Evolutionary conservation across 2,797 vertebrate genomes (phyloP).

Genomic region (Zenarchopterus dispar): DNA sequence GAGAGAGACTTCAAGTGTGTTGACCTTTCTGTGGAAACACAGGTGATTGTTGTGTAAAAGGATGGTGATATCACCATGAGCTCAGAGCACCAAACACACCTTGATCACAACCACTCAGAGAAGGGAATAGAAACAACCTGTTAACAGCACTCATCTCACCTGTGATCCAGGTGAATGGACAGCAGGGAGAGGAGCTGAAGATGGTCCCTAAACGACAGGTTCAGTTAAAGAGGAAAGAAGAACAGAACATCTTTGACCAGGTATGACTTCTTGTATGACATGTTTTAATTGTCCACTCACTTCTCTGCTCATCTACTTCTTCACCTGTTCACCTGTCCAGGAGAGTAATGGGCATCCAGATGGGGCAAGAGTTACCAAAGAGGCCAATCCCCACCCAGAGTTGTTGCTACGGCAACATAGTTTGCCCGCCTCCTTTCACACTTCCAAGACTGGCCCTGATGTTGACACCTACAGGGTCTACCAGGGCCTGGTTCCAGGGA

Average conservation of each 20-base stretch:
- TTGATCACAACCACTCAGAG: too few relatives aligned
- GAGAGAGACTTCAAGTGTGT: conserved; percentile 81
- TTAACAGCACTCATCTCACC: neutral
- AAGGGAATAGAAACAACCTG: neutral
- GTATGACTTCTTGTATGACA: neutral
- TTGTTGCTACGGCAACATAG: conserved; percentile 79
- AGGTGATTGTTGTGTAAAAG: conserved; percentile 20
- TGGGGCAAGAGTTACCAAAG: conserved; percentile 23
- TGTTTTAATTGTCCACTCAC: neutral
- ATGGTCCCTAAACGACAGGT: conserved; percentile 92
- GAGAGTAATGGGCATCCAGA: neutral
- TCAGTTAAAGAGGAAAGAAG: conserved; percentile 84
- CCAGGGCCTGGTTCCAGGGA: conserved; percentile 27
- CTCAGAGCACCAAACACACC: too few relatives aligned
- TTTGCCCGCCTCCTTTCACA: conserved; percentile 67
- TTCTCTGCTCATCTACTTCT: neutral
- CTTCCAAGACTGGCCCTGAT: conserved; percentile 1
- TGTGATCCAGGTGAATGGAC: conserved; percentile 47
- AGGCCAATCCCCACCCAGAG: conserved; percentile 55
- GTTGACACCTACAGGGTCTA: conserved; percentile 20
- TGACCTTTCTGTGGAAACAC: conserved; percentile 83
- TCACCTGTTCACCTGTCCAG: conserved; percentile 18
- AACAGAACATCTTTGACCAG: neutral
- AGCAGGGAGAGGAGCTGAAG: conserved; percentile 73
- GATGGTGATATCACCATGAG: too few relatives aligned